Evolutionary conservation across 1,140 invertebrate species (phyloP), one percentile per base, ranked within the genome.

Genomic region (Penaeus japonicus): DNA sequence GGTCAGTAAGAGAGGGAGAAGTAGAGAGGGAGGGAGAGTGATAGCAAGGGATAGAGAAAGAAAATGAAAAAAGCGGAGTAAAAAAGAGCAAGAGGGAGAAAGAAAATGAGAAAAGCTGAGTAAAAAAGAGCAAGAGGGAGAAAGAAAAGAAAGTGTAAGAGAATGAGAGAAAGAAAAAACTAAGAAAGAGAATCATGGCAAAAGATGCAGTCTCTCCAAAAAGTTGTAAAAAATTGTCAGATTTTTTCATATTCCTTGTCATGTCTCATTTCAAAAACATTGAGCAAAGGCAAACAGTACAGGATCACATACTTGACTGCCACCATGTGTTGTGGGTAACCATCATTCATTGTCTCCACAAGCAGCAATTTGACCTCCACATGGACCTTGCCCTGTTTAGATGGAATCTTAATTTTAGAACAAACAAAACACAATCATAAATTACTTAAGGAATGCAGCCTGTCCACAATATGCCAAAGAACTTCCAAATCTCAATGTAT

Each of bases 331-430:
- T 91, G 91, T 30, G 90, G 89, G 35, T 89, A 89, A 10, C 87
- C 90, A 70, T 92, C 91, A 32, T 91, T 84, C 91, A 90, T 86
- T 89, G 92, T 80, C 91, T 90, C 78, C 83, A 92, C 83, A 91
- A 91, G 30, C 70, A 93, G 92, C 86, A 92, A 90, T 59, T 91
- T 90, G 7, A 93, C 89, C 89, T 93, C 92, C 59, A 93, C 84
- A 90, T 93, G 92, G 47, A 93, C 92, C 91, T 93, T 93, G 27
- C 93, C 93, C 92, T 93, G 79, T 27, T 89, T 1, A 47, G 90
- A 82, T 81, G 39, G 80, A 62, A 80, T 10, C 7, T 32, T 17
- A 88, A 0, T 87, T 54, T 87, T 27, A 87, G 84, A 62, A n/a
- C 20, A 86, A 22, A 80, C 15, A 24, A 17, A 17, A 32, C 15